Conservation (phyloP, 2,113 vertebrate genomes). For the Ptilonorhynchus violaceus region DNA sequence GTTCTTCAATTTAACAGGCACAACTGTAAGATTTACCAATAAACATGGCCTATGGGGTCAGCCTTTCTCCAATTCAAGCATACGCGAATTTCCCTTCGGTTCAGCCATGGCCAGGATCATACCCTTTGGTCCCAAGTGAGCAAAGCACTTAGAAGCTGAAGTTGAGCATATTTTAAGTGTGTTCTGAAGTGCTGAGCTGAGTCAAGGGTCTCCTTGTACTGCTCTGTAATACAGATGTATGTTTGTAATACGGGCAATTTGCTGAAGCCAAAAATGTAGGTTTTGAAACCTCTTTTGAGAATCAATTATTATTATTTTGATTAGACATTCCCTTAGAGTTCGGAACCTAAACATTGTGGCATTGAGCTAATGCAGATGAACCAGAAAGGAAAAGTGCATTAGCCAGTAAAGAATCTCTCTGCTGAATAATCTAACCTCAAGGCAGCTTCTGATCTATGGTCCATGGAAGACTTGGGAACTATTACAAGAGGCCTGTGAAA, state of each 20-base stretch:
- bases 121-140: background rate
- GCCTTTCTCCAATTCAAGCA: background rate
- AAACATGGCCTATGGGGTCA: background rate
- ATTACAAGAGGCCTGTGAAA: background rate
- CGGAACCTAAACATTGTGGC: constrained; percentile 33
- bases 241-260: background rate
- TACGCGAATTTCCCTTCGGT: background rate
- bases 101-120: background rate
- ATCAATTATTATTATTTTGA: constrained; percentile 54
- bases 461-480: background rate
- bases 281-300: constrained; percentile 5
- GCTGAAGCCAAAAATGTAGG: background rate
- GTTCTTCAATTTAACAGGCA: background rate
- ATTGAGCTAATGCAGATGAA: constrained; percentile 40
- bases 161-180: background rate
- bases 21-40: background rate
- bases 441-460: constrained; percentile 8
- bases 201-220: background rate
- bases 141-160: constrained; percentile 27
- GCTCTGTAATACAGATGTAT: background rate
- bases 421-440: constrained; percentile 22
- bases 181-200: background rate
- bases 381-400: constrained; percentile 31
- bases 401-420: background rate
- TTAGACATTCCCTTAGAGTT: constrained; percentile 22